phyloP scores from a whole-genome alignment of 2,888 invertebrate genomes.

The Listrodromus nycthemerus region DNA sequence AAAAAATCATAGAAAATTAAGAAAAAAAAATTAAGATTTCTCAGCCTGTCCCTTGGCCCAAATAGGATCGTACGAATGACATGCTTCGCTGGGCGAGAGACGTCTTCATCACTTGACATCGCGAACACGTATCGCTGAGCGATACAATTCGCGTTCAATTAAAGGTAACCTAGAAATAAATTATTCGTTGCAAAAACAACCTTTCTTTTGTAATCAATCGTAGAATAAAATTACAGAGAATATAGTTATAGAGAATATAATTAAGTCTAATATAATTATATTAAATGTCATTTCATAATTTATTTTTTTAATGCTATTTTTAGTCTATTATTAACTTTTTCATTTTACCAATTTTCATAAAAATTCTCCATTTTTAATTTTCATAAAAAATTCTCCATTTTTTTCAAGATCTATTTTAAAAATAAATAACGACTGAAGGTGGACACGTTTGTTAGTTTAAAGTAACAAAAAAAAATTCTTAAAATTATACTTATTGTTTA shows the following conservation, averaged over 20 bases:
- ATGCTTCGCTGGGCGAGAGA: slow-evolving; percentile 34
- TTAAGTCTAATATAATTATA: not conserved
- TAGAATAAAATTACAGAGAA: not conserved
- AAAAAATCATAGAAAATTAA: slow-evolving; percentile 13
- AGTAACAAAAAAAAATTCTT: too few species aligned
- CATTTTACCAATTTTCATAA: too few species aligned
- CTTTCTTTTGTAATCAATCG: not conserved
- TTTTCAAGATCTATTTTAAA: too few species aligned
- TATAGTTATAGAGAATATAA: not conserved
- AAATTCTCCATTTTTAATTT: too few species aligned
- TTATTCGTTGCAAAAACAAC: not conserved
- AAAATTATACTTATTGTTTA: too few species aligned
- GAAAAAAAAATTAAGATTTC: not conserved
- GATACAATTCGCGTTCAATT: slow-evolving; percentile 45
- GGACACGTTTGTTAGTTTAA: too few species aligned
- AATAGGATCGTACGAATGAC: slow-evolving; percentile 10
- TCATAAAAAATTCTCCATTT: too few species aligned
- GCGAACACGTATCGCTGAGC: slow-evolving; percentile 44
- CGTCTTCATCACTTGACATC: slow-evolving; percentile 32
- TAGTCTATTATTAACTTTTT: too few species aligned
- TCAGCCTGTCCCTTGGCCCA: not conserved
- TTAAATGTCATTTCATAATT: too few species aligned
- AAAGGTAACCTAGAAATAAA: slow-evolving; percentile 59
- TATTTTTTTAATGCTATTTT: too few species aligned
- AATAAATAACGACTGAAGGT: too few species aligned